Base-by-base conservation (phyloP, 2,888 invertebrate species). In the Sisyra terminalis region DNA sequence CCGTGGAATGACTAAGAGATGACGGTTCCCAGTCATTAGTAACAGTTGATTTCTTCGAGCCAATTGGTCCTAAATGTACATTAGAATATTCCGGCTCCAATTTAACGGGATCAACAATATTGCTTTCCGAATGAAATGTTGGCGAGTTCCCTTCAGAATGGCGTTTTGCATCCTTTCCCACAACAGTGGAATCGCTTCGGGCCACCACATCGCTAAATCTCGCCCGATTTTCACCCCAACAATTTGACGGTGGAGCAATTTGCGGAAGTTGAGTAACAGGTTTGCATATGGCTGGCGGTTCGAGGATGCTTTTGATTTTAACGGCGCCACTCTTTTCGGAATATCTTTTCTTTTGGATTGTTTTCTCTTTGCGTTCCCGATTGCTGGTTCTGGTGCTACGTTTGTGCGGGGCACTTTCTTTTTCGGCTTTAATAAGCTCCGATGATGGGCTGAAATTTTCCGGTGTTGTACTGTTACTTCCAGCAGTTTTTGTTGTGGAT, bases 161-260 rank as follows among this genome's bases (percentile, higher is more conserved):
- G 24, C 24, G 24, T 49, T 29, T 47, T 47, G 35, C 40, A 9
- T 34, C 48, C 15, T 52, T 49, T 44, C 54, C 52, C 16, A 48
- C 52, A 10, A 55, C 53, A 13, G 53, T 53, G 31, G 60, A 59
- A 39, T 69, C 70, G 50, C 56, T 70, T 9, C 72, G 57, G 0
- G 73, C 71, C 1, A 73, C 73, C 2, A 73, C 72, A 48, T 73
- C 72, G 47, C 73, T 73, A 51, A 73, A 73, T 31, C 66, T 68
- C 0, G 72, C 71, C 40, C 66, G 56, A 47, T 66, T 70, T 52
- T 71, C 71, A 30, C 66, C 65, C 71, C 71, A 71, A 39, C 55
- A 64, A 17, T 53, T 60, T 43, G 53, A 57, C 35, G 55, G 61
- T 29, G 59, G 63, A 38, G 59, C 51, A 3, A 59, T 53, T 1